Percentiles rank a stretch among this genome's conserved stretches.
These are phyloP conservation scores for Sciurus carolinensis DNA, from an alignment of 2,797 vertebrate species.

Conservation along the genomic window DNA sequence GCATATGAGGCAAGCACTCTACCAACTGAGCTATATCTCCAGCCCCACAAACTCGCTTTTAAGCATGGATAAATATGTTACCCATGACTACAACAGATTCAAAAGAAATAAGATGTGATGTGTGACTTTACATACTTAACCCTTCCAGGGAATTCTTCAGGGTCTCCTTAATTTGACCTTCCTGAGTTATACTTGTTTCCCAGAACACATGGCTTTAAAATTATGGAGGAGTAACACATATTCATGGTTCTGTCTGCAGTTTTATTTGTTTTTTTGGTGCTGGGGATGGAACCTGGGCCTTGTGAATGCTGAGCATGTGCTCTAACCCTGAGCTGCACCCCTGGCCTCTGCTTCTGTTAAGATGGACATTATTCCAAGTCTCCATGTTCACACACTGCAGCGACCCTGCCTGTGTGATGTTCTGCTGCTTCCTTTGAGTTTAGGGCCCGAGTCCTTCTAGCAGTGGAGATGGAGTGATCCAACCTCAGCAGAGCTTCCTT, in stretches of 20 bases:
- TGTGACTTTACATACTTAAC: background rate
- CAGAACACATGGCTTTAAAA: background rate
- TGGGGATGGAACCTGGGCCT: background rate
- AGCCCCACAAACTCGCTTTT: background rate
- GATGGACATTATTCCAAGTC: background rate
- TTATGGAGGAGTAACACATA: background rate
- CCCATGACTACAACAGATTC: background rate
- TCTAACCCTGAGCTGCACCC: background rate
- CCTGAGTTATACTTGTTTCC: background rate
- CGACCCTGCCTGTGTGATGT: background rate
- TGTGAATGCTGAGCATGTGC: background rate
- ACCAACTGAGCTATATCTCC: too few species aligned
- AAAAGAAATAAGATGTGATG: background rate
- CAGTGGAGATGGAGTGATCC: background rate
- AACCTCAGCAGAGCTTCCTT: background rate
- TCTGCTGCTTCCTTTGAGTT: background rate
- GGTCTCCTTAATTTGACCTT: background rate
- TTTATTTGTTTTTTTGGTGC: background rate
- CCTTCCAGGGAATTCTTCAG: background rate
- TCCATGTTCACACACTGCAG: rapidly evolving
- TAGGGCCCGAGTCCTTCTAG: background rate
- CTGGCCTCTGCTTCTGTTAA: background rate
- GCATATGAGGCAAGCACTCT: too few species aligned
- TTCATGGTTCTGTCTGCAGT: background rate
- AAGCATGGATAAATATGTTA: background rate